These are phyloP conservation scores for Nylanderia fulva DNA, from an alignment of 1,140 invertebrate genomes.

Conservation along the genomic window DNA sequence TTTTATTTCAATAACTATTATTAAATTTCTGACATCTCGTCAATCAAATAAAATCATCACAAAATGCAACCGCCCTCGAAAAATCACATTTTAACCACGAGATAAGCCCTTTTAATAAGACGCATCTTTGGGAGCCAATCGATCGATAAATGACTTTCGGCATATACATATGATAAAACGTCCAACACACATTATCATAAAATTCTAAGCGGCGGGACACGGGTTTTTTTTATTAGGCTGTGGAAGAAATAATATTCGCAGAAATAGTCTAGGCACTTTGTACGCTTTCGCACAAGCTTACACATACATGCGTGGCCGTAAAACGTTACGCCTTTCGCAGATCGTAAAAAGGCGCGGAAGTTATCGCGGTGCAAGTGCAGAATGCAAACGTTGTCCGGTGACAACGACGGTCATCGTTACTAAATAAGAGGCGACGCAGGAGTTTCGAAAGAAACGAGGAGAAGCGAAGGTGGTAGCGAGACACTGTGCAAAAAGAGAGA, in stretches of 20 bases:
- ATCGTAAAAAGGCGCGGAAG: constrained; percentile 68
- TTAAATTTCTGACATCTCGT: constrained; percentile 35
- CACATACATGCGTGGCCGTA: constrained; percentile 20
- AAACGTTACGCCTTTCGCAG: constrained; percentile 51
- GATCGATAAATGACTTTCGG: constrained; percentile 9
- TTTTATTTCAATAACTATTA: constrained; percentile 26
- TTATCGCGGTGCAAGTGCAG: constrained; percentile 46
- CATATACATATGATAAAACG: background rate
- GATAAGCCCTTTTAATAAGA: constrained; percentile 24
- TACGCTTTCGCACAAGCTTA: background rate
- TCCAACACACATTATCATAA: constrained; percentile 20
- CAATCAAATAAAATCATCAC: background rate
- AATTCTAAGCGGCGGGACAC: constrained; percentile 20
- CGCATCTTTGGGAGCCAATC: background rate
- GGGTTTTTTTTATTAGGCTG: constrained; percentile 24
- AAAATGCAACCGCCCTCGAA: background rate
- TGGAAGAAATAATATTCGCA: constrained; percentile 12
- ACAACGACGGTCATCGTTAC: constrained; percentile 23
- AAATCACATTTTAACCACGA: background rate
- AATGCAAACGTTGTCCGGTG: constrained; percentile 36
- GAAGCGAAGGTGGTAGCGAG: background rate
- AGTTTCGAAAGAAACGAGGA: constrained; percentile 25
- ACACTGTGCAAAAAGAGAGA: background rate
- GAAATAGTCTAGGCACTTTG: background rate
- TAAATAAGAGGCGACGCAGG: background rate